phyloP scores from a whole-genome alignment of 2,888 invertebrate genomes.

The Clitarchus hookeri region DNA sequence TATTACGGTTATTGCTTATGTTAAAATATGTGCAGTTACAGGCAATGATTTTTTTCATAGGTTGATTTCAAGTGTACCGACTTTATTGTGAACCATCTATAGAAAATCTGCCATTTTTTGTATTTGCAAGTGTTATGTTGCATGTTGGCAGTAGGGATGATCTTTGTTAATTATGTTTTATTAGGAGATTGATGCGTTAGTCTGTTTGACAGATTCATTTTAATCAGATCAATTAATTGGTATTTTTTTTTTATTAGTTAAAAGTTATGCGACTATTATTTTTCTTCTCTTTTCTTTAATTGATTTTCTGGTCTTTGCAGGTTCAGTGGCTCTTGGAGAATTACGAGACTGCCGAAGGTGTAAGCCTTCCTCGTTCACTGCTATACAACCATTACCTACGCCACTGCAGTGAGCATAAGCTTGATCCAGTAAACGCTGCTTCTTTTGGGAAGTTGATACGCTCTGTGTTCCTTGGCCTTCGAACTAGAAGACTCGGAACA shows the following conservation, averaged over 20 bases:
- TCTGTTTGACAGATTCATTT: not conserved
- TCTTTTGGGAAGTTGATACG: slow-evolving; percentile 99
- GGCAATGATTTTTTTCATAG: too few relatives aligned
- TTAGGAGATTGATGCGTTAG: not conserved
- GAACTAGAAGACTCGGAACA: slow-evolving; percentile 93
- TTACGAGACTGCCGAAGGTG: slow-evolving; percentile 97
- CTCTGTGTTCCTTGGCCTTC: slow-evolving; percentile 94
- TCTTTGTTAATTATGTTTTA: too few relatives aligned
- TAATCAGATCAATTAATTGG: not conserved
- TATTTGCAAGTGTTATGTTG: too few relatives aligned
- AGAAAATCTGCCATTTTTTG: too few relatives aligned
- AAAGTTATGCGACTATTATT: not conserved
- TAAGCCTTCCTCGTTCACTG: slow-evolving; percentile 91
- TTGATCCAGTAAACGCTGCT: slow-evolving; percentile 99
- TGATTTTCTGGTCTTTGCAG: slow-evolving; percentile 53
- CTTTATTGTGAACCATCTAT: too few relatives aligned
- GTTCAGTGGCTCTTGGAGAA: slow-evolving; percentile 96
- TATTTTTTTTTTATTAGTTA: slow-evolving; percentile 5
- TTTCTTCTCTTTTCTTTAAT: not conserved
- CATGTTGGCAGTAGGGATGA: too few relatives aligned
- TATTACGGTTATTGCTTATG: too few relatives aligned
- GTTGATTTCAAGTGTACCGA: too few relatives aligned
- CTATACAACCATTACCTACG: slow-evolving; percentile 96
- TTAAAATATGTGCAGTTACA: too few relatives aligned
- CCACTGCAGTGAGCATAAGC: slow-evolving; percentile 89